These are phyloP conservation scores for Dendrolimus kikuchii DNA, from an alignment of 1,140 invertebrate species.

Conservation along the genomic window DNA sequence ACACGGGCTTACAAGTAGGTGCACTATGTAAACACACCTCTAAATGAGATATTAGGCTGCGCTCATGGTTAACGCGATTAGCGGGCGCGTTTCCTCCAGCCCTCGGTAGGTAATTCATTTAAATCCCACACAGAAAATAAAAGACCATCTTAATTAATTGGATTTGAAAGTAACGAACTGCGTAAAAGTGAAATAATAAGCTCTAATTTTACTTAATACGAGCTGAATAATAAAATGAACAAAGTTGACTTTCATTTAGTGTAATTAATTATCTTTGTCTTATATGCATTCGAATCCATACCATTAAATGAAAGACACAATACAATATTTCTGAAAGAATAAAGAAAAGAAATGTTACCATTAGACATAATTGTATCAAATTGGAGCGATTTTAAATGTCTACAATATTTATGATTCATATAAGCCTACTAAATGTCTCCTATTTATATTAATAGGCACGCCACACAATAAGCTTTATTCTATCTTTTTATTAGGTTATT, in stretches of 20 bases:
- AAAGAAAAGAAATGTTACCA: too few species aligned
- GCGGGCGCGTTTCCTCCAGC: not conserved
- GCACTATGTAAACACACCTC: slow-evolving; percentile 30
- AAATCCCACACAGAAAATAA: slow-evolving; percentile 7
- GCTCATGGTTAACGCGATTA: slow-evolving; percentile 7
- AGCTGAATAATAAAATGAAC: slow-evolving; percentile 8
- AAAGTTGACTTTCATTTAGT: not conserved
- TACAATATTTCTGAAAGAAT: too few species aligned
- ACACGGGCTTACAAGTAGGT: slow-evolving; percentile 20
- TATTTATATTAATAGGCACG: too few species aligned
- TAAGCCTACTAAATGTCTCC: too few species aligned
- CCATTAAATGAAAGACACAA: too few species aligned
- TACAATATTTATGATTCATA: too few species aligned
- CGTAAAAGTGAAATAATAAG: slow-evolving; percentile 15
- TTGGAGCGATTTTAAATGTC: too few species aligned
- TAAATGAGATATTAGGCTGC: slow-evolving; percentile 25
- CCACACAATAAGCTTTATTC: too few species aligned
- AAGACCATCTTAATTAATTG: slow-evolving; percentile 12
- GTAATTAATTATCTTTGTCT: too few species aligned
- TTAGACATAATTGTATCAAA: too few species aligned
- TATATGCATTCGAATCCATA: too few species aligned
- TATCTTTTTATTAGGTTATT: too few species aligned
- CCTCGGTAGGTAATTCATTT: slow-evolving; percentile 5
- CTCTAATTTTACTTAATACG: slow-evolving; percentile 13
- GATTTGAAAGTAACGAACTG: slow-evolving; percentile 12